Evolutionary conservation across 2,888 invertebrate genomes (phyloP).

Genomic region (Acronicta leporina): DNA sequence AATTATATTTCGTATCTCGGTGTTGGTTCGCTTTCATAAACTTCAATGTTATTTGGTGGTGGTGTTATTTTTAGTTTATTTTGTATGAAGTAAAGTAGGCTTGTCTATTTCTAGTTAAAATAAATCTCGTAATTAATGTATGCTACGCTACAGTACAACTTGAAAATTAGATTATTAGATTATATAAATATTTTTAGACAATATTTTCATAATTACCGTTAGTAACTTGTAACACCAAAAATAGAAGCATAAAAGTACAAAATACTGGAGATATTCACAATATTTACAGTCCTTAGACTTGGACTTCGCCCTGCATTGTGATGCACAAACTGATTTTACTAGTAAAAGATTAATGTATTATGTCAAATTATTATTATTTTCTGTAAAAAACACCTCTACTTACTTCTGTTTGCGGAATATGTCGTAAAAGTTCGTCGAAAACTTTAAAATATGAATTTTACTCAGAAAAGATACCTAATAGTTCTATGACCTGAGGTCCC

Average conservation of each 20-base stretch:
- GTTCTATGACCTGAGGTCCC: too few species aligned
- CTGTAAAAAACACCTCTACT: too few species aligned
- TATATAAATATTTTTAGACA: slow-evolving; percentile 13
- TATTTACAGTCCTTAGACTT: background rate
- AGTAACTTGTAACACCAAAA: slow-evolving; percentile 9
- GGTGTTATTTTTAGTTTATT: slow-evolving; percentile 27
- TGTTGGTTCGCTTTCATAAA: slow-evolving; percentile 43
- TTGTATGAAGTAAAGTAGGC: slow-evolving; percentile 13
- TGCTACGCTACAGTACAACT: slow-evolving; percentile 20
- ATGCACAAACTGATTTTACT: background rate
- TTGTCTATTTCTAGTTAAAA: slow-evolving; percentile 16
- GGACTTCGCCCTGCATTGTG: background rate
- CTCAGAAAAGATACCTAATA: too few species aligned
- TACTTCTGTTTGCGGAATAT: too few species aligned
- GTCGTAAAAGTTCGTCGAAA: too few species aligned
- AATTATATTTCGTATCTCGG: slow-evolving; percentile 33
- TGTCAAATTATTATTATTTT: too few species aligned
- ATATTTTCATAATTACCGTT: slow-evolving; percentile 16
- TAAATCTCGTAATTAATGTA: slow-evolving; percentile 16
- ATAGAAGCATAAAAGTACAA: slow-evolving; percentile 18
- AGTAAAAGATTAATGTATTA: too few species aligned
- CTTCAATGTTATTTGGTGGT: slow-evolving; percentile 38
- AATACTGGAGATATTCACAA: slow-evolving; percentile 2
- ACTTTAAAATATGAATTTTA: too few species aligned
- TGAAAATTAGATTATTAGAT: slow-evolving; percentile 15